These are phyloP conservation scores for Eupsittula cactorum DNA, from an alignment of 2,113 vertebrate species.

Conservation along the genomic window DNA sequence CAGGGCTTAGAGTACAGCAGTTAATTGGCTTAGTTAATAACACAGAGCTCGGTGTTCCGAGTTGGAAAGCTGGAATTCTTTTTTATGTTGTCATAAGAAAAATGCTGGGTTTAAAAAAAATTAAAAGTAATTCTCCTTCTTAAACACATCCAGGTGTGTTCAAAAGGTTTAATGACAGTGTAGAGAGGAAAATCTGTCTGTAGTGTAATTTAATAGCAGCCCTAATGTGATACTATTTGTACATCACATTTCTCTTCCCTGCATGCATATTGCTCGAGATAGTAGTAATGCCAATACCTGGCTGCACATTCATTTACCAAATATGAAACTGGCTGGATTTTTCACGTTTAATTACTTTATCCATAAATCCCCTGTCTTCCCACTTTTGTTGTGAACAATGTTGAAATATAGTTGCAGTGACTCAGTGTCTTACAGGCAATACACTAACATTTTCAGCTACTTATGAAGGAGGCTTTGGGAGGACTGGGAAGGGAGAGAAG, in stretches of 20 bases:
- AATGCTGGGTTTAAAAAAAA: background rate
- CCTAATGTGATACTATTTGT: background rate
- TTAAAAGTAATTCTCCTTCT: background rate
- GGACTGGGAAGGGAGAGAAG: background rate
- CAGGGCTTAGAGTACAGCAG: background rate
- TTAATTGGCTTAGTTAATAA: conserved; percentile 18
- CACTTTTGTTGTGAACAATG: background rate
- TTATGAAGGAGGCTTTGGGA: background rate
- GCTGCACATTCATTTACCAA: background rate
- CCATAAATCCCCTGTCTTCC: background rate
- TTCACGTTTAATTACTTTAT: background rate
- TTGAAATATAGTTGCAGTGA: background rate
- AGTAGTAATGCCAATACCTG: background rate
- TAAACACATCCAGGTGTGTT: background rate
- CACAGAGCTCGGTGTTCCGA: background rate
- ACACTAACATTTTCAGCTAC: background rate
- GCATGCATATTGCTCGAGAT: background rate
- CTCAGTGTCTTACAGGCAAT: background rate
- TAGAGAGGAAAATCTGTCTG: background rate
- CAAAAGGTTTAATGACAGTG: background rate
- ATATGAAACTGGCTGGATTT: background rate
- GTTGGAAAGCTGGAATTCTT: background rate
- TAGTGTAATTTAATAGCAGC: background rate
- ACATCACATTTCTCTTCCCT: background rate
- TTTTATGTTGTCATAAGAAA: background rate